Percentiles rank a stretch among this genome's conserved stretches.
These are phyloP conservation scores for Aurelia sp. DNA, from an alignment of 30 jellyfish, hydroid and myxozoan genomes.

Conservation along the genomic window DNA sequence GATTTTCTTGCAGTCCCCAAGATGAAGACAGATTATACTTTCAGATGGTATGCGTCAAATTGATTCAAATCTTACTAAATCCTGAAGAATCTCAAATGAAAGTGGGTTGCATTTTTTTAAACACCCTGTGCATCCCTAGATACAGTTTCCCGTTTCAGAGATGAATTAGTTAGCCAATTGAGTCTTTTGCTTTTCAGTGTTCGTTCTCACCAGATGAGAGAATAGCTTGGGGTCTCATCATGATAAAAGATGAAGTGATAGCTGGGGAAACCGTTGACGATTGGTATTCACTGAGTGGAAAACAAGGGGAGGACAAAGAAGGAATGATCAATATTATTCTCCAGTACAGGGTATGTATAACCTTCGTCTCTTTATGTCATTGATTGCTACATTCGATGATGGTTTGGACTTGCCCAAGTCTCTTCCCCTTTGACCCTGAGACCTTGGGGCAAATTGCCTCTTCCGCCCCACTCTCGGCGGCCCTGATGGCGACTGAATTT, in stretches of 20 bases:
- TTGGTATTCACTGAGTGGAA: slow-evolving; percentile 90
- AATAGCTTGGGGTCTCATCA: slow-evolving; percentile 88
- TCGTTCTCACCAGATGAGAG: slow-evolving; percentile 88
- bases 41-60: no score
- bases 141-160: no score
- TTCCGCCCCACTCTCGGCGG: no score
- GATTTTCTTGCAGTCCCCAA: no score
- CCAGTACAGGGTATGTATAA: slow-evolving; percentile 77
- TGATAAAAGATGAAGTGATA: slow-evolving; percentile 73
- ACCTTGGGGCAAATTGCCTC: no score
- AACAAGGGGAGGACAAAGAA: slow-evolving; percentile 94
- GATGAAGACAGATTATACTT: no score
- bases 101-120: no score
- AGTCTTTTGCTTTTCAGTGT: slow-evolving; percentile 45
- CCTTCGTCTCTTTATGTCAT: neutral
- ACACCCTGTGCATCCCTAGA: no score
- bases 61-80: no score
- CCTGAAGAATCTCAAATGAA: no score
- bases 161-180: no score
- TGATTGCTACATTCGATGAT: neutral
- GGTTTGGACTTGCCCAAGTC: neutral
- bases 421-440: no score
- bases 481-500: neutral
- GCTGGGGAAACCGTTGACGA: slow-evolving; percentile 84
- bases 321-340: slow-evolving; percentile 79